Percentiles rank a stretch among this genome's conserved stretches.
Evolutionary conservation across 2,888 invertebrate species (phyloP).

Genomic region (Tineola bisselliella): DNA sequence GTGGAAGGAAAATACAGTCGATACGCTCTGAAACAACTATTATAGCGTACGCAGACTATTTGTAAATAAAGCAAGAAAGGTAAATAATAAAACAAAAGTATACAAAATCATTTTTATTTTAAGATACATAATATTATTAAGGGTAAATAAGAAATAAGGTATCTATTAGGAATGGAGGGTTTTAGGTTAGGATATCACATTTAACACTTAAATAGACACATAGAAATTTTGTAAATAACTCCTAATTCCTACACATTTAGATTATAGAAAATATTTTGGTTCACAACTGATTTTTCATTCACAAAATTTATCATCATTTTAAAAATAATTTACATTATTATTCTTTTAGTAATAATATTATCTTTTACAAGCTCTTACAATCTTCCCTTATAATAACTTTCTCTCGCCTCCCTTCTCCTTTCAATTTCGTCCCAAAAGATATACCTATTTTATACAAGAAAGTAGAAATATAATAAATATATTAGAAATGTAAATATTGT

Average conservation of each 20-base stretch:
- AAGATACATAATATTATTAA: slow-evolving; percentile 31
- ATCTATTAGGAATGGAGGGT: slow-evolving; percentile 55
- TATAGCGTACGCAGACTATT: too few relatives aligned
- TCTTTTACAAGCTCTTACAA: slow-evolving; percentile 3
- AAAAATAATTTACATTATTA: slow-evolving; percentile 15
- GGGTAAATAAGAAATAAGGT: slow-evolving; percentile 29
- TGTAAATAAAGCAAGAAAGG: background rate
- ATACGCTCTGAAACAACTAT: too few relatives aligned
- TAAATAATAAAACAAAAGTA: slow-evolving; percentile 17
- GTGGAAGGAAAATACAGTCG: too few relatives aligned
- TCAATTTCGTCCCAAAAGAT: background rate
- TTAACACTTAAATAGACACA: slow-evolving; percentile 22
- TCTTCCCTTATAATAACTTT: background rate
- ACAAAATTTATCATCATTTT: background rate
- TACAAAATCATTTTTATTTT: slow-evolving; percentile 53
- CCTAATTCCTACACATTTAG: background rate
- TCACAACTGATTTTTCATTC: slow-evolving; percentile 7
- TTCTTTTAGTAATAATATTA: slow-evolving; percentile 6
- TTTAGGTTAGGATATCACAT: slow-evolving; percentile 64
- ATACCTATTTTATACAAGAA: background rate
- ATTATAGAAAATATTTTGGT: background rate
- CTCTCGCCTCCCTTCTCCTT: background rate
- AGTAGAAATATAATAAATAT: background rate
- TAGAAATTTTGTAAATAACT: background rate
- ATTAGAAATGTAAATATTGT: background rate